A percentile compares a stretch with the other conserved stretches of the same genome.
These are phyloP conservation scores for Acipenser oxyrinchus DNA, from an alignment of 2,797 vertebrate genomes.

Conservation along the genomic window DNA sequence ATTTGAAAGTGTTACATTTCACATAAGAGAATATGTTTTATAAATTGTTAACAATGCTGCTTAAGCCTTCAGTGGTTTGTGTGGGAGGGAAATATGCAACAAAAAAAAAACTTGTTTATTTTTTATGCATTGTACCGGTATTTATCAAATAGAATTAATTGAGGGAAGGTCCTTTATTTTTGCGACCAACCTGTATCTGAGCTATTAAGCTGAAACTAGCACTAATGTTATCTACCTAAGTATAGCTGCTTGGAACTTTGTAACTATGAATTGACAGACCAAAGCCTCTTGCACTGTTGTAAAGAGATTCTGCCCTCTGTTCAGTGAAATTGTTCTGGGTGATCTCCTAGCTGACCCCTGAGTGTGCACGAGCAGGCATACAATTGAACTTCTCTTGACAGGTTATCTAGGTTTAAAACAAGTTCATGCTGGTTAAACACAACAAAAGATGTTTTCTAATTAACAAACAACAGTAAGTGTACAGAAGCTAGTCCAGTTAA, in stretches of 20 bases:
- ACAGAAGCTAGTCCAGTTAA: not conserved
- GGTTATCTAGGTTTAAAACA: slow-evolving; percentile 8
- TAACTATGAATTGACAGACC: slow-evolving; percentile 36
- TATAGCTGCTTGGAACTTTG: slow-evolving; percentile 39
- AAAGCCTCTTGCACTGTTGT: slow-evolving; percentile 33
- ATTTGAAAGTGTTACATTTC: too few species aligned
- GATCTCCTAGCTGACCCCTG: slow-evolving; percentile 33
- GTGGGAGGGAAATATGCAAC: too few species aligned
- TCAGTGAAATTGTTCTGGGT: slow-evolving; percentile 33
- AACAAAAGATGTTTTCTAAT: not conserved
- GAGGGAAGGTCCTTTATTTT: too few species aligned
- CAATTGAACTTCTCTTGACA: slow-evolving; percentile 30
- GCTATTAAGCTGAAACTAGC: slow-evolving; percentile 56
- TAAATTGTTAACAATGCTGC: too few species aligned
- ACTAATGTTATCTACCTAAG: slow-evolving; percentile 48
- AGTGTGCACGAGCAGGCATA: slow-evolving; percentile 21
- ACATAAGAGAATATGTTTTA: too few species aligned
- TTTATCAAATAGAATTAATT: too few species aligned
- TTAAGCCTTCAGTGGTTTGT: too few species aligned
- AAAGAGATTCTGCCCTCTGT: slow-evolving; percentile 42
- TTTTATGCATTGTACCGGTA: too few species aligned
- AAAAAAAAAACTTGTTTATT: too few species aligned
- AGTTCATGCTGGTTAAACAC: not conserved
- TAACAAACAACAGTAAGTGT: not conserved
- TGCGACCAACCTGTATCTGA: slow-evolving; percentile 33